Evolutionary conservation across 2,113 vertebrate species (phyloP).

Genomic region (Taurulus bubalis): DNA sequence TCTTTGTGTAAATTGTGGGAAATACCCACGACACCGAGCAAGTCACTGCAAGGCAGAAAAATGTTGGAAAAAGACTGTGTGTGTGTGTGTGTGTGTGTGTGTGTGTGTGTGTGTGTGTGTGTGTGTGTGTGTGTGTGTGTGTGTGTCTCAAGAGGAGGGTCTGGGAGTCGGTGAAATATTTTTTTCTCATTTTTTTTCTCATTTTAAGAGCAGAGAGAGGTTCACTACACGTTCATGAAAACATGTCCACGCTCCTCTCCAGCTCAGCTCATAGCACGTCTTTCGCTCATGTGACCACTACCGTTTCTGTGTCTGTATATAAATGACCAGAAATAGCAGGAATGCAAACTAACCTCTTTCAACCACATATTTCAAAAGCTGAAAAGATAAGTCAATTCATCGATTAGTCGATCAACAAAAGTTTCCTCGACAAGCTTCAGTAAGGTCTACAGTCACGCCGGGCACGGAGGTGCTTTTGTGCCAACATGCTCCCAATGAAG

Average conservation of each 20-base stretch:
- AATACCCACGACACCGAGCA: slow-evolving; percentile 21
- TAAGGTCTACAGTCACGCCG: background rate
- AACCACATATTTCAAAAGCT: too few relatives aligned
- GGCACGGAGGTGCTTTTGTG: background rate
- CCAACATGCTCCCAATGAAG: background rate
- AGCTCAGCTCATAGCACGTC: too few relatives aligned
- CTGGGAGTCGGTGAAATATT: background rate
- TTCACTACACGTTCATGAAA: background rate
- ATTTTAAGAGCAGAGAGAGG: background rate
- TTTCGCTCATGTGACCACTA: too few relatives aligned
- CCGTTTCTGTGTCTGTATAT: too few relatives aligned
- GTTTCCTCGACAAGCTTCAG: background rate
- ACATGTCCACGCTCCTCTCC: background rate
- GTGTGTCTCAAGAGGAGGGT: background rate
- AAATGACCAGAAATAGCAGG: too few relatives aligned
- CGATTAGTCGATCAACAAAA: too few relatives aligned
- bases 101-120: background rate
- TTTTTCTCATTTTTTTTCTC: background rate
- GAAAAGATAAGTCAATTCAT: too few relatives aligned
- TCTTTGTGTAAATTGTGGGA: slow-evolving; percentile 33
- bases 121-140: background rate
- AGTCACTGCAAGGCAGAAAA: slow-evolving; percentile 26
- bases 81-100: slow-evolving; percentile 2
- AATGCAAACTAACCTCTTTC: too few relatives aligned
- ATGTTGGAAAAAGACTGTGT: slow-evolving; percentile 7